Conservation (phyloP, 2,113 vertebrate species). For the Atlantisia rogersi region DNA sequence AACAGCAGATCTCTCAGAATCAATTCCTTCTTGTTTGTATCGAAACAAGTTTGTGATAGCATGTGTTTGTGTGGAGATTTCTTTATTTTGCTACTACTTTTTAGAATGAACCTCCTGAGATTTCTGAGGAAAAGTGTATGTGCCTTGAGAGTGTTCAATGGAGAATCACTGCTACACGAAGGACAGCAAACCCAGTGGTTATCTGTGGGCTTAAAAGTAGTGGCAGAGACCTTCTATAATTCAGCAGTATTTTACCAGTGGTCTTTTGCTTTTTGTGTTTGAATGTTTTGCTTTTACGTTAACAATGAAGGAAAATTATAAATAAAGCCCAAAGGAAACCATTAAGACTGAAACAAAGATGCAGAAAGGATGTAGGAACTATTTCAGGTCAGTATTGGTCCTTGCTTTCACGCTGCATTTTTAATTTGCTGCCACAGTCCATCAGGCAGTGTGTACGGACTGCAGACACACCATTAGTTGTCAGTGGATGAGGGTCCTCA, state of each 20-base stretch:
- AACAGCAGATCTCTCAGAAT: background rate
- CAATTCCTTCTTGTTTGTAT: background rate
- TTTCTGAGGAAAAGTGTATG: background rate
- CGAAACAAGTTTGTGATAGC: background rate
- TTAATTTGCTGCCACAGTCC: slow-evolving; percentile 83
- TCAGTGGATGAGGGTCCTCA: slow-evolving; percentile 66
- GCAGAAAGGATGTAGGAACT: background rate
- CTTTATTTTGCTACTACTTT: background rate
- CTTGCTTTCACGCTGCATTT: slow-evolving; percentile 76
- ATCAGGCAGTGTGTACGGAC: slow-evolving; percentile 70
- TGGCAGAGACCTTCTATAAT: background rate
- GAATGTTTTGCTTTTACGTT: background rate
- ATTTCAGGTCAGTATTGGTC: slow-evolving; percentile 65
- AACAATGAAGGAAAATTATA: background rate
- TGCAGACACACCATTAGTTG: slow-evolving; percentile 59
- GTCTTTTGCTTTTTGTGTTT: background rate
- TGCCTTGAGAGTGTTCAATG: background rate
- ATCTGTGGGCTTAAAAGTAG: background rate
- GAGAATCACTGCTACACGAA: background rate
- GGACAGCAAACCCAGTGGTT: background rate
- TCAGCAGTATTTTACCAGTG: background rate
- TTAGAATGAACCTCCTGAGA: background rate
- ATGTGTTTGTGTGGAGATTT: background rate
- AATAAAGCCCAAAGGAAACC: background rate
- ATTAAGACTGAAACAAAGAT: background rate